Percentiles rank a stretch among this genome's conserved stretches.
Evolutionary conservation across 2,113 vertebrate genomes (phyloP).

Genomic region (Coptodon bakossiorum): DNA sequence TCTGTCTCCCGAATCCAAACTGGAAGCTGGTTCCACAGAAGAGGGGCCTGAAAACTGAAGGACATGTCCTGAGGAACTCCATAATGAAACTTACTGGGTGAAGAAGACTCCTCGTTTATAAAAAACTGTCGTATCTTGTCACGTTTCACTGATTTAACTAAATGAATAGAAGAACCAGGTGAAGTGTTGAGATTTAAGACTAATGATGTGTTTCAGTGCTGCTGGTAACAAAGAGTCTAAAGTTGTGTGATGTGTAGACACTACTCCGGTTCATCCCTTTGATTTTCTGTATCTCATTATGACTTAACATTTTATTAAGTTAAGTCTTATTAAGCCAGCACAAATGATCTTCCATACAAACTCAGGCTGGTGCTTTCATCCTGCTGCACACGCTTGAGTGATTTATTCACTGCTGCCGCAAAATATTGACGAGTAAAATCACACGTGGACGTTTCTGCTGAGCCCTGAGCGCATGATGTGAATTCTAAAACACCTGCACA

Average conservation of each 20-base stretch:
- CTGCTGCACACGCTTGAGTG: background rate
- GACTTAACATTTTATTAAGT: background rate
- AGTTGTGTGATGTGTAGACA: background rate
- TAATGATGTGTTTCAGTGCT: background rate
- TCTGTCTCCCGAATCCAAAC: background rate
- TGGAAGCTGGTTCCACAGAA: background rate
- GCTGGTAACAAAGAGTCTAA: background rate
- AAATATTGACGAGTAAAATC: background rate
- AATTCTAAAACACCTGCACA: background rate
- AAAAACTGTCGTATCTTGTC: background rate
- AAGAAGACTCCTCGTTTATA: background rate
- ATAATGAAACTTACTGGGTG: background rate
- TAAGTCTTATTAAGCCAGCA: background rate
- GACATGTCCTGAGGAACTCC: background rate
- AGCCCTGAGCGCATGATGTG: background rate
- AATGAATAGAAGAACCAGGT: rapidly evolving
- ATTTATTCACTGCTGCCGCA: background rate
- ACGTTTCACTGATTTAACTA: background rate
- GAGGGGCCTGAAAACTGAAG: background rate
- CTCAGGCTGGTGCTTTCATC: background rate
- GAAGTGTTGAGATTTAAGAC: too few relatives aligned
- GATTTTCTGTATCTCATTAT: background rate
- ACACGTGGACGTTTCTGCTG: background rate
- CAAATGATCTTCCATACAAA: background rate
- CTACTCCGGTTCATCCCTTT: background rate